These are phyloP conservation scores for Tridacna crocea DNA, from an alignment of 2,888 invertebrate genomes.

Conservation along the genomic window DNA sequence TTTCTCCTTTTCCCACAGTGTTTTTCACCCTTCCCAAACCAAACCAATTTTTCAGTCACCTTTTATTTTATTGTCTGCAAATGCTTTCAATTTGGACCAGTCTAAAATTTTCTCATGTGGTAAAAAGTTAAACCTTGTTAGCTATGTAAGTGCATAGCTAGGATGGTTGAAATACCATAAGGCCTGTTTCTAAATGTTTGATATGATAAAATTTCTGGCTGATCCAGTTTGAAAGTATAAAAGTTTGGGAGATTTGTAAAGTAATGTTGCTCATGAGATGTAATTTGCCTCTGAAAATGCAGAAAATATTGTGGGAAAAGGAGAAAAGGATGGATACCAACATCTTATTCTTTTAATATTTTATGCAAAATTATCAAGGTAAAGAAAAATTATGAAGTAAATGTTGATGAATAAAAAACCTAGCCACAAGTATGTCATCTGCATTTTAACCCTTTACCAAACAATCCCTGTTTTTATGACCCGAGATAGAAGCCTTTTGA, in stretches of 20 bases:
- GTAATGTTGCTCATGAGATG: not conserved
- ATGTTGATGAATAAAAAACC: not conserved
- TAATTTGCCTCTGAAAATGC: not conserved
- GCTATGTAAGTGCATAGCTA: too few species aligned
- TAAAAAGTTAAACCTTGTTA: not conserved
- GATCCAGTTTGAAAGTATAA: too few species aligned
- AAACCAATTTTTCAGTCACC: too few species aligned
- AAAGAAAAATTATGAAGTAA: not conserved
- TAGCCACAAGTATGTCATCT: conserved; percentile 12
- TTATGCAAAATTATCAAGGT: not conserved
- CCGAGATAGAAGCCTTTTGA: not conserved
- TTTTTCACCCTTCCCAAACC: not conserved
- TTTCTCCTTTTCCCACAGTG: not conserved
- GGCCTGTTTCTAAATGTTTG: too few species aligned
- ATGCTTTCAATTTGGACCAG: not conserved
- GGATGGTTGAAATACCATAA: too few species aligned
- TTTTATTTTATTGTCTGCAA: not conserved
- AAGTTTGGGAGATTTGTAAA: too few species aligned
- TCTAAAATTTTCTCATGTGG: not conserved
- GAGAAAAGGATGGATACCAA: too few species aligned
- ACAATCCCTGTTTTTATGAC: not conserved
- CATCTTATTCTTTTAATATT: not conserved
- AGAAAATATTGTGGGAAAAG: not conserved
- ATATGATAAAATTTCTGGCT: too few species aligned
- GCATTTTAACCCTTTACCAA: not conserved